phyloP scores from a whole-genome alignment of 1,140 invertebrate species.

The Tetraneura akinire region DNA sequence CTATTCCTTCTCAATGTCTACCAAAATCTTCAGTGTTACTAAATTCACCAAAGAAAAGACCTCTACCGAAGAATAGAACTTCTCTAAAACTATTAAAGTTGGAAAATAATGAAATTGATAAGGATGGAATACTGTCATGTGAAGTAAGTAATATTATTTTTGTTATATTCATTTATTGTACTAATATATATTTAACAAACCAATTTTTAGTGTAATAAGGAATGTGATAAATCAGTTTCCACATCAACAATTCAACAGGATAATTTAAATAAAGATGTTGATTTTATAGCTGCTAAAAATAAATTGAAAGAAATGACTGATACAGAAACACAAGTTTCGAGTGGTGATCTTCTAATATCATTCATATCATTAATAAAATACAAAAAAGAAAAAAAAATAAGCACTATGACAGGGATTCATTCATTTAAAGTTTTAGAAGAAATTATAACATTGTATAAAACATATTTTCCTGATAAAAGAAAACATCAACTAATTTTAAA shows the following conservation, averaged over 20 bases:
- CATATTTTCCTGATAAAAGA: neutral
- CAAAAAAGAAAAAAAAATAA: slow-evolving; percentile 6
- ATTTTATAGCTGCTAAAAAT: too few species aligned
- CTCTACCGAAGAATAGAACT: neutral
- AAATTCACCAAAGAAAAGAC: neutral
- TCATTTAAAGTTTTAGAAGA: slow-evolving; percentile 4
- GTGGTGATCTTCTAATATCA: neutral
- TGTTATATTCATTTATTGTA: too few species aligned
- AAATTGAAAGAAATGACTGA: too few species aligned
- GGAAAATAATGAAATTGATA: neutral
- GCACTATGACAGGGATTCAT: neutral
- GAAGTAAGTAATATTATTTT: too few species aligned
- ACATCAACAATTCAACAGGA: too few species aligned
- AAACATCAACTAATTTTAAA: neutral
- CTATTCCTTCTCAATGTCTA: neutral
- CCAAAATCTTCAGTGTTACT: neutral
- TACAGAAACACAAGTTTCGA: neutral
- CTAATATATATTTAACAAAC: too few species aligned
- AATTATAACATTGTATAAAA: neutral
- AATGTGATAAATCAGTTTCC: too few species aligned
- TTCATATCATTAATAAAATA: slow-evolving; percentile 12
- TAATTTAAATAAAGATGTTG: too few species aligned
- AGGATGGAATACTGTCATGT: neutral
- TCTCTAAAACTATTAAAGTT: too few species aligned
- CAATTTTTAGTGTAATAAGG: too few species aligned